These are phyloP conservation scores for Xanthorhoe designata DNA, from an alignment of 2,888 invertebrate species.

Conservation along the genomic window DNA sequence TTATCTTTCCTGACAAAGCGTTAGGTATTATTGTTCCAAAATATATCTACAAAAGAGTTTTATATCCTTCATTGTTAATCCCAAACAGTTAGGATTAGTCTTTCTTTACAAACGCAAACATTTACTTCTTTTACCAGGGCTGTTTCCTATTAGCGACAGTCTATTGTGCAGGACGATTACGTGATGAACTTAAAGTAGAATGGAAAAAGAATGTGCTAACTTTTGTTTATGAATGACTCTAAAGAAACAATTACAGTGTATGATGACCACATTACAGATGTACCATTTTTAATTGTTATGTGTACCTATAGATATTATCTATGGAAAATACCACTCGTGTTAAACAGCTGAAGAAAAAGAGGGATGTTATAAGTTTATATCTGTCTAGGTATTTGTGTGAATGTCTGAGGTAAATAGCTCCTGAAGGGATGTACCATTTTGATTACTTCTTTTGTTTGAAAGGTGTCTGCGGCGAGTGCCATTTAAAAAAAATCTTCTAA, in stretches of 20 bases:
- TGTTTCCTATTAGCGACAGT: constrained; percentile 29
- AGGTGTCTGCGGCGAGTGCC: too few relatives aligned
- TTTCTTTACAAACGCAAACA: constrained; percentile 44
- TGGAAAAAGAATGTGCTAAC: constrained; percentile 13
- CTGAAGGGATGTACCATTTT: too few relatives aligned
- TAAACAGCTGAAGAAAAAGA: too few relatives aligned
- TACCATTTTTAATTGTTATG: not conserved
- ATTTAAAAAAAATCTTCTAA: too few relatives aligned
- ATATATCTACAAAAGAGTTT: constrained; percentile 40
- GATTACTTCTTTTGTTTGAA: too few relatives aligned
- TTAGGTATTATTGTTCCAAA: constrained; percentile 20
- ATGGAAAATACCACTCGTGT: too few relatives aligned
- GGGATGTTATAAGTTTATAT: too few relatives aligned
- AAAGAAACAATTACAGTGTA: not conserved
- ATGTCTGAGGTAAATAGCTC: too few relatives aligned
- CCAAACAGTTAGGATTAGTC: constrained; percentile 48
- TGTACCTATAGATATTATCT: too few relatives aligned
- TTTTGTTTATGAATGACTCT: constrained; percentile 13
- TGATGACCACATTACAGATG: too few relatives aligned
- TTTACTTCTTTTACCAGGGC: constrained; percentile 31
- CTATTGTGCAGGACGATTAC: constrained; percentile 29
- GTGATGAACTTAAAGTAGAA: constrained; percentile 22
- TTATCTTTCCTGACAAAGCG: constrained; percentile 16
- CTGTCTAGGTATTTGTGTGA: too few relatives aligned
- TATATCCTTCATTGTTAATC: constrained; percentile 54